Evolutionary conservation across 37 sponge, comb jelly and placozoan genomes (phyloP), one percentile per base, ranked within the genome.

Genomic region (Spongilla lacustris): DNA sequence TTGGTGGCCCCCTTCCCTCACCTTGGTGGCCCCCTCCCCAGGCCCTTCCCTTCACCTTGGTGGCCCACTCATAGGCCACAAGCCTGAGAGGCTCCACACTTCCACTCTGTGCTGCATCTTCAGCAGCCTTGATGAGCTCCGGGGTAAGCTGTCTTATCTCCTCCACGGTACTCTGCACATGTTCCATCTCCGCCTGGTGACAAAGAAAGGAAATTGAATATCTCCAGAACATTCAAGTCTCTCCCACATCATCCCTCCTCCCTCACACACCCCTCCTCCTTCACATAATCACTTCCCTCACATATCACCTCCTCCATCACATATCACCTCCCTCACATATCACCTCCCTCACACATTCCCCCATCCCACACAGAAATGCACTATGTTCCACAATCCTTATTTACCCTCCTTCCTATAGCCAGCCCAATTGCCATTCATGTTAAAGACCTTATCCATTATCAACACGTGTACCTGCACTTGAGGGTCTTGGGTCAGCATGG

Each of bases 11-110:
- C n/a, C n/a, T n/a, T n/a, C n/a, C n/a, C 91, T 27, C 32, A 96
- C 96, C 73, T 76, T 25, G 19, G 19, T 58, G 1, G 11, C 11
- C 21, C 58, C 4, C 6, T 41, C 41, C 41, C 6, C 6, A 41
- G n/a, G n/a, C 30, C 73, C 31, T 13, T 21, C 41, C 41, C 73
- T 21, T 2, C 13, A 29, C 11, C 76, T 91, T 94, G 24, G 95
- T 83, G 68, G 94, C 96, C 96, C 96, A 96, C 38, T 96, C 95
- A 26, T 92, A 84, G 37, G 92, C 83, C 24, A 92, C 74, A 26
- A 92, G 68, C 36, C 87, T 79, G 4, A 92, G 85, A 21, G 80
- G 79, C 66, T 92, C 92, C 22, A 50, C 32, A 2, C 50, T 33
- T 14, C 75, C 78, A 14, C 70, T 46, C 21, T 68, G 69, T 13